Evolutionary conservation across 2,113 vertebrate genomes (phyloP).

Genomic region (Buteo buteo): DNA sequence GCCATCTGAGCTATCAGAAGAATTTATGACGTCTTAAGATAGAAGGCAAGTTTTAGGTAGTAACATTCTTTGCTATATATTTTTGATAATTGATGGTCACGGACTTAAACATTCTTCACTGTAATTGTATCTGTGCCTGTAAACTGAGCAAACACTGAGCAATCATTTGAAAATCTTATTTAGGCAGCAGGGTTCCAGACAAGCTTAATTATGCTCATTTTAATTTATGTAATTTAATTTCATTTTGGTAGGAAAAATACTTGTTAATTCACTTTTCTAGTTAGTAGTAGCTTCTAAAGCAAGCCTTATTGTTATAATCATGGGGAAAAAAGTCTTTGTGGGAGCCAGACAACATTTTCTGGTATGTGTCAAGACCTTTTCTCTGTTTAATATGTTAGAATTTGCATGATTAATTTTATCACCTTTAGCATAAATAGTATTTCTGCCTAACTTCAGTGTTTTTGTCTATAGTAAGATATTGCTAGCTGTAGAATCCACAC

Average conservation of each 20-base stretch:
- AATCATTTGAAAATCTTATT: constrained; percentile 19
- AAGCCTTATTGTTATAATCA: not conserved
- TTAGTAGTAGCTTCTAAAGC: not conserved
- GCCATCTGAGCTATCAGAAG: constrained; percentile 41
- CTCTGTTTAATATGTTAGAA: not conserved
- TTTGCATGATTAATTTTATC: constrained; percentile 33
- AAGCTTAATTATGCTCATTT: not conserved
- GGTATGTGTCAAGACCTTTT: constrained; percentile 28
- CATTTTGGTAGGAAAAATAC: not conserved
- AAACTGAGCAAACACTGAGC: constrained; percentile 29
- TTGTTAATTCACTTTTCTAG: constrained; percentile 20
- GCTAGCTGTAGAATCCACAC: not conserved
- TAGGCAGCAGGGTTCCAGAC: constrained; percentile 49
- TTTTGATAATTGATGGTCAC: not conserved
- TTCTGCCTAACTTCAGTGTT: not conserved
- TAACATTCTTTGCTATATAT: constrained; percentile 11
- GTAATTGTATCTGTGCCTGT: constrained; percentile 48
- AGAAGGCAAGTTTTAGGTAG: constrained; percentile 70
- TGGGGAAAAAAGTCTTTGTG: not conserved
- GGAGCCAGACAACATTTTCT: not conserved
- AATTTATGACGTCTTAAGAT: constrained; percentile 43
- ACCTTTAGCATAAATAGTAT: not conserved
- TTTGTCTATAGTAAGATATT: not conserved
- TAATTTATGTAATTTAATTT: not conserved
- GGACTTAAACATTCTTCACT: not conserved